A percentile compares a stretch with the other conserved stretches of the same genome.
Evolutionary conservation across 2,797 vertebrate genomes (phyloP).

Genomic region (Decapterus maruadsi): DNA sequence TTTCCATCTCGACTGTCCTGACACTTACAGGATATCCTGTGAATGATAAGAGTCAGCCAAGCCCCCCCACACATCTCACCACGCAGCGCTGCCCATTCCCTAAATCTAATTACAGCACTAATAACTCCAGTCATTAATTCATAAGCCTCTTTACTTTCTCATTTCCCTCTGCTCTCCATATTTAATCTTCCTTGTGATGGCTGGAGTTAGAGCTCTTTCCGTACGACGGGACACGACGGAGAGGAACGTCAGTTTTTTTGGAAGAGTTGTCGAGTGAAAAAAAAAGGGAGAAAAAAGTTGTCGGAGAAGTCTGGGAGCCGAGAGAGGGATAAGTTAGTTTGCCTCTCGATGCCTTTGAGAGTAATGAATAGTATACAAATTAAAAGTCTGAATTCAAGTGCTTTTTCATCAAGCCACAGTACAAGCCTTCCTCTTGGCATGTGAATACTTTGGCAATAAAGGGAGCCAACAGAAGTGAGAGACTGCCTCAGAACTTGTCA

Average conservation of each 20-base stretch:
- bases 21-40: conserved; percentile 77
- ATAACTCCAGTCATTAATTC: conserved; percentile 85
- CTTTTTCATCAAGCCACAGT: conserved; percentile 73
- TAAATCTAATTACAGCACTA: conserved; percentile 85
- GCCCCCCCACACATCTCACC: conserved; percentile 60
- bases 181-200: conserved; percentile 80
- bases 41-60: conserved; percentile 74
- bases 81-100: conserved; percentile 75
- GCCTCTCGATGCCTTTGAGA: conserved; percentile 57
- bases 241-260: conserved; percentile 26
- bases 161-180: conserved; percentile 79
- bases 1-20: conserved; percentile 78
- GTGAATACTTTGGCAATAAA: conserved; percentile 80
- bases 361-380: conserved; percentile 77
- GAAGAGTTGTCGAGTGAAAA: conserved; percentile 25
- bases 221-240: conserved; percentile 48
- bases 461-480: conserved; percentile 70
- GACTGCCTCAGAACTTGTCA: conserved; percentile 76
- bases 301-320: conserved; percentile 26
- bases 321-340: conserved; percentile 50
- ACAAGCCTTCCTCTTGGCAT: conserved; percentile 71
- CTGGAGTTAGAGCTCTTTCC: conserved; percentile 69
- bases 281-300: conserved; percentile 32
- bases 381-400: conserved; percentile 77
- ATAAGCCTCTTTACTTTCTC: conserved; percentile 85